Conservation (phyloP, 37 sponge, comb jelly and placozoan genomes). For the Eunapius fragilis region DNA sequence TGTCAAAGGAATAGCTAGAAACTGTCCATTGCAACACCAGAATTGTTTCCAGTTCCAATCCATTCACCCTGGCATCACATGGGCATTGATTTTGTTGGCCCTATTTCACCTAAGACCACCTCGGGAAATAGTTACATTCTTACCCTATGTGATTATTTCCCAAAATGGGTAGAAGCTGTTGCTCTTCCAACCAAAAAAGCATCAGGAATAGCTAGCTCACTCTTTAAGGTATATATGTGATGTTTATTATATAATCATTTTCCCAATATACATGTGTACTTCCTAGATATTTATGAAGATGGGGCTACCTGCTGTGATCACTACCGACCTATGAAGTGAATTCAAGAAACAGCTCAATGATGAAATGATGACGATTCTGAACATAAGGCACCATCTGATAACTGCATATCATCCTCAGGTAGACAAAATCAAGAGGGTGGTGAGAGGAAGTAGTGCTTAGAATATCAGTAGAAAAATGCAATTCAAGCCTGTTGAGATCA, state of each 20-base stretch:
- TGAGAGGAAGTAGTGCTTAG: too few species aligned
- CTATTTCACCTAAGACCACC: too few species aligned
- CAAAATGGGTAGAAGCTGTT: too few species aligned
- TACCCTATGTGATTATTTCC: constrained; percentile 75
- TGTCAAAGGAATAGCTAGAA: constrained; percentile 62
- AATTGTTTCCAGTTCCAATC: constrained; percentile 76
- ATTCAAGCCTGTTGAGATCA: too few species aligned
- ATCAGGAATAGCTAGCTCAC: constrained; percentile 37
- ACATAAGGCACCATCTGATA: constrained; percentile 43
- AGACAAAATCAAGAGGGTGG: neutral
- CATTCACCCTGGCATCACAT: constrained; percentile 70
- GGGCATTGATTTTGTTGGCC: too few species aligned
- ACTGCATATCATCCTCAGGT: constrained; percentile 76
- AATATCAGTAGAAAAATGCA: too few species aligned
- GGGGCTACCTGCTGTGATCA: constrained; percentile 62
- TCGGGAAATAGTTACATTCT: constrained; percentile 58
- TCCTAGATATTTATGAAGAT: constrained; percentile 61
- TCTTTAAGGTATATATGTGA: constrained; percentile 63
- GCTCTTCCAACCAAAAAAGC: constrained; percentile 50
- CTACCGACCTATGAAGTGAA: constrained; percentile 56
- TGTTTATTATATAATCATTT: neutral
- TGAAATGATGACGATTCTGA: constrained; percentile 27
- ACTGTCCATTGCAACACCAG: constrained; percentile 43
- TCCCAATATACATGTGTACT: neutral
- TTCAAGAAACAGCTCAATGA: constrained; percentile 55